Percentiles rank a stretch among this genome's conserved stretches.
Evolutionary conservation across 2,888 invertebrate species (phyloP).

Genomic region (Pomacea canaliculata): DNA sequence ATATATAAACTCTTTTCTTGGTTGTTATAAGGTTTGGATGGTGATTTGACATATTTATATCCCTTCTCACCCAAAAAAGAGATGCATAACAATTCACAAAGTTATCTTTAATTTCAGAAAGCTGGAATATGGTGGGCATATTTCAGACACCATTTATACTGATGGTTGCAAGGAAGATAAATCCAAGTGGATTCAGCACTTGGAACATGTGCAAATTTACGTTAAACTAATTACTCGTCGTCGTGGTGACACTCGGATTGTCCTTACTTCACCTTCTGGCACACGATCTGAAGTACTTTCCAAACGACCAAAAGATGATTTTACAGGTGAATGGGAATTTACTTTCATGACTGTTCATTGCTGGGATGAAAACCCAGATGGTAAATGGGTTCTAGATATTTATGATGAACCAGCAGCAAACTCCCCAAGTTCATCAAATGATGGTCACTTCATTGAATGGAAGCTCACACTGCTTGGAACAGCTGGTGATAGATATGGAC

Average conservation of each 20-base stretch:
- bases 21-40: too few species aligned
- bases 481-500: conserved; percentile 19
- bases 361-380: conserved; percentile 64
- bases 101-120: conserved; percentile 34
- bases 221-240: conserved; percentile 46
- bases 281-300: conserved; percentile 60
- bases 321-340: conserved; percentile 53
- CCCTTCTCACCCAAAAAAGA: too few species aligned
- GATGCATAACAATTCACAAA: too few species aligned
- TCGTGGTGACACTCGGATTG: conserved; percentile 61
- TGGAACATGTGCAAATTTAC: conserved; percentile 64
- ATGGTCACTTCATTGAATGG: conserved; percentile 31
- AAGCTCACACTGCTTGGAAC: conserved; percentile 37
- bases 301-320: conserved; percentile 49
- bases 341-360: conserved; percentile 65
- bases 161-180: conserved; percentile 41
- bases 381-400: conserved; percentile 61
- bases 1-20: too few species aligned
- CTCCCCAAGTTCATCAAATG: conserved; percentile 6
- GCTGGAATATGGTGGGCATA: conserved; percentile 13
- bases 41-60: too few species aligned
- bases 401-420: conserved; percentile 38
- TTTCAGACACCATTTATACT: conserved; percentile 35
- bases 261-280: conserved; percentile 58
- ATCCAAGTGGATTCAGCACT: conserved; percentile 41